Conservation (phyloP, 2,797 vertebrate genomes). For the Cyprinodon diabolis region DNA sequence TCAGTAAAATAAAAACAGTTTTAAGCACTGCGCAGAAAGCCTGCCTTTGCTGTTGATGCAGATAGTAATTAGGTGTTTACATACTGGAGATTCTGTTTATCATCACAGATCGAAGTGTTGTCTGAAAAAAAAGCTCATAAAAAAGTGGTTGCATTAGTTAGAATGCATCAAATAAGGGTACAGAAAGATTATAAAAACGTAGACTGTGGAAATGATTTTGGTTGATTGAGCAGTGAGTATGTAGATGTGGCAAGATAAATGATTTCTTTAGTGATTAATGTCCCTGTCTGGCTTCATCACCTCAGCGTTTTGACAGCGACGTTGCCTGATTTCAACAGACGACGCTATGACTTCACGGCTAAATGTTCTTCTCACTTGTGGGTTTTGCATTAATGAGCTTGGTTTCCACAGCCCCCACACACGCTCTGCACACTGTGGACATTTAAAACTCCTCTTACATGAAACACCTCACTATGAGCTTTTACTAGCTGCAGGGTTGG, state of each 20-base stretch:
- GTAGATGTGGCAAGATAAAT: slow-evolving; percentile 53
- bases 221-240: slow-evolving; percentile 50
- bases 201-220: slow-evolving; percentile 28
- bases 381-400: slow-evolving; percentile 64
- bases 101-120: slow-evolving; percentile 45
- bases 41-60: slow-evolving; percentile 51
- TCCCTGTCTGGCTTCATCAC: slow-evolving; percentile 42
- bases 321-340: slow-evolving; percentile 46
- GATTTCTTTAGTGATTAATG: slow-evolving; percentile 59
- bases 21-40: slow-evolving; percentile 36
- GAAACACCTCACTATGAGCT: slow-evolving; percentile 69
- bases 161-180: slow-evolving; percentile 46
- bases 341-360: slow-evolving; percentile 45
- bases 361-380: slow-evolving; percentile 57
- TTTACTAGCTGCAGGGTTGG: slow-evolving; percentile 56
- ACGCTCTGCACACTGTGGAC: slow-evolving; percentile 41
- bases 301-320: slow-evolving; percentile 27
- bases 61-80: slow-evolving; percentile 72
- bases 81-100: slow-evolving; percentile 59
- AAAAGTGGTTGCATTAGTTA: slow-evolving; percentile 44
- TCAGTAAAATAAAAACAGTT: slow-evolving; percentile 27
- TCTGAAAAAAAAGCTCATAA: slow-evolving; percentile 44
- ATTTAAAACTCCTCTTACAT: slow-evolving; percentile 54
- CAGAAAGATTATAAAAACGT: slow-evolving; percentile 40
- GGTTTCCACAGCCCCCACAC: slow-evolving; percentile 62